Percentiles rank a stretch among this genome's conserved stretches.
phyloP scores from a whole-genome alignment of 2,888 invertebrate genomes.

The Ochropleura plecta region DNA sequence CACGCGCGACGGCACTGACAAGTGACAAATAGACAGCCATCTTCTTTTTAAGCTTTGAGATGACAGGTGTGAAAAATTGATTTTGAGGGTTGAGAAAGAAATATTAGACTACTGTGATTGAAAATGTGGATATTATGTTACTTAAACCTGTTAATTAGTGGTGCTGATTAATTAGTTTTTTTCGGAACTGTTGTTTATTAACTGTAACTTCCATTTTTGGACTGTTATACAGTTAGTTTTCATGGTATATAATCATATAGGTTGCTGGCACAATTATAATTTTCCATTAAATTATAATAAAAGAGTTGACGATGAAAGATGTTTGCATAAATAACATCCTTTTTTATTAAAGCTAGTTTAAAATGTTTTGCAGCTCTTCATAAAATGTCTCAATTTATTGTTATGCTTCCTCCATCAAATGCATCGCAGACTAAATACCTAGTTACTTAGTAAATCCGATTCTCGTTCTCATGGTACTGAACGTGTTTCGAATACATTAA shows the following conservation, averaged over 20 bases:
- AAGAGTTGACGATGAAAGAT: neutral
- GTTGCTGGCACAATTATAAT: too few species aligned
- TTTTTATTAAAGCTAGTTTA: neutral
- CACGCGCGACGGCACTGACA: slow-evolving; percentile 73
- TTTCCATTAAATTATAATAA: neutral
- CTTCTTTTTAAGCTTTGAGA: slow-evolving; percentile 60
- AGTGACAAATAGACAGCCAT: slow-evolving; percentile 75
- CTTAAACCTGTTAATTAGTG: slow-evolving; percentile 58
- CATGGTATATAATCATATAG: neutral
- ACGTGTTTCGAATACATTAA: slow-evolving; percentile 42
- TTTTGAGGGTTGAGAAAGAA: slow-evolving; percentile 36
- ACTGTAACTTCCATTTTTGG: slow-evolving; percentile 32
- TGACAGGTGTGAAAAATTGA: slow-evolving; percentile 68
- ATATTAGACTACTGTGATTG: slow-evolving; percentile 37
- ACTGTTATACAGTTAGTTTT: slow-evolving; percentile 16
- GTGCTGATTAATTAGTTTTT: slow-evolving; percentile 54
- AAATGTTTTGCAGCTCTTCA: neutral
- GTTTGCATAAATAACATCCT: neutral
- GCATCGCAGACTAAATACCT: neutral
- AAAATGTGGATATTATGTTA: slow-evolving; percentile 44
- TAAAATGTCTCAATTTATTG: neutral
- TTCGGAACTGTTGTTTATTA: slow-evolving; percentile 33
- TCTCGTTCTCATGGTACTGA: slow-evolving; percentile 34
- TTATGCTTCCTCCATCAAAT: slow-evolving; percentile 16
- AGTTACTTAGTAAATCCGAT: slow-evolving; percentile 19